Evolutionary conservation across 1,140 invertebrate species (phyloP).

Genomic region (Sarcophaga bullata): DNA sequence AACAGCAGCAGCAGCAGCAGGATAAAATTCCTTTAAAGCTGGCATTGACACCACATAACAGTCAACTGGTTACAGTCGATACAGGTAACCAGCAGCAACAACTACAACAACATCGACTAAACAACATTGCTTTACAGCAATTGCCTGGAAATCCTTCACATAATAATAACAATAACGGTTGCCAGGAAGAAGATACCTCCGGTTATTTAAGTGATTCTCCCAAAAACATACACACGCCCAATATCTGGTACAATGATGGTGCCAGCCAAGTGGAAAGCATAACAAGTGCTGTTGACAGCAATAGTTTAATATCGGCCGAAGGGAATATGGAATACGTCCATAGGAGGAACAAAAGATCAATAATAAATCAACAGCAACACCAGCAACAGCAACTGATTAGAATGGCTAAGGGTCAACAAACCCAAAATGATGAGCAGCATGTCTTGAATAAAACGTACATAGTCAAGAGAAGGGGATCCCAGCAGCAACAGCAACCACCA

Average conservation of each 20-base stretch:
- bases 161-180: constrained; percentile 48
- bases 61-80: constrained; percentile 36
- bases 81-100: constrained; percentile 41
- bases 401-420: constrained; percentile 31
- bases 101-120: constrained; percentile 42
- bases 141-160: constrained; percentile 31
- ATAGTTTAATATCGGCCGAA: constrained; percentile 37
- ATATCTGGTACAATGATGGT: constrained; percentile 63
- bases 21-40: constrained; percentile 31
- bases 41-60: constrained; percentile 42
- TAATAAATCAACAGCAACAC: constrained; percentile 48
- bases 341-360: constrained; percentile 49
- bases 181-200: constrained; percentile 73
- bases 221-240: constrained; percentile 64
- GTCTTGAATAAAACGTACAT: constrained; percentile 30
- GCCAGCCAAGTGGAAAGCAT: constrained; percentile 60
- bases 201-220: constrained; percentile 75
- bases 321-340: background rate
- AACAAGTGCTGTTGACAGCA: constrained; percentile 45
- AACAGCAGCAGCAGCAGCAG: constrained; percentile 47
- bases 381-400: constrained; percentile 40
- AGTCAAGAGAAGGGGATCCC: constrained; percentile 6
- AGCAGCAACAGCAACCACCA: constrained; percentile 41
- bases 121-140: constrained; percentile 6
- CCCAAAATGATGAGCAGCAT: constrained; percentile 33